phyloP scores from a whole-genome alignment of 1,140 invertebrate species.

The Drosophila repletoides region DNA sequence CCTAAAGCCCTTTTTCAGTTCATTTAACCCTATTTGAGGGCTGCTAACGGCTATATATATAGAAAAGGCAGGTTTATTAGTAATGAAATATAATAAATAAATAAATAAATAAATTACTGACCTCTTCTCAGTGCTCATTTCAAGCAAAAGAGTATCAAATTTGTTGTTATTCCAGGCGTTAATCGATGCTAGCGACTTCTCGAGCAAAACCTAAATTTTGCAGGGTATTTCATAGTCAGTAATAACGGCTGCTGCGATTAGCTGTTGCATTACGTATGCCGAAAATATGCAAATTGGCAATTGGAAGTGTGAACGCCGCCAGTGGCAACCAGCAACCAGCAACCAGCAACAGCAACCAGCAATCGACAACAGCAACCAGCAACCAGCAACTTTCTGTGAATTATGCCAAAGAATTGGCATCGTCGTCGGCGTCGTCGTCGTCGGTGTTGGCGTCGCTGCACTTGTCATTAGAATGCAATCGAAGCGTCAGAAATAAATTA shows the following conservation, averaged over 20 bases:
- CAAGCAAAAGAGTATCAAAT: too few species aligned
- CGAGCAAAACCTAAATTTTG: too few species aligned
- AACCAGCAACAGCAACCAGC: constrained; percentile 1
- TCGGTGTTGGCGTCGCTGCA: constrained; percentile 43
- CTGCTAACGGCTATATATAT: too few species aligned
- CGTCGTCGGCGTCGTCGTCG: neutral
- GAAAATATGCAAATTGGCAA: constrained; percentile 78
- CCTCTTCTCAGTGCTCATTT: too few species aligned
- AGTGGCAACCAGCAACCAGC: constrained; percentile 47
- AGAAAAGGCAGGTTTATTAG: neutral
- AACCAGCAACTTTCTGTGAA: constrained; percentile 32
- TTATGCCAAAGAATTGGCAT: constrained; percentile 33
- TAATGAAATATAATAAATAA: too few species aligned
- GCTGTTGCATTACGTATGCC: constrained; percentile 70
- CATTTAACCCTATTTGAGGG: too few species aligned
- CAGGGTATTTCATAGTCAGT: constrained; percentile 4
- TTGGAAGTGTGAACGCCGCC: constrained; percentile 77
- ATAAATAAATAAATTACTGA: too few species aligned
- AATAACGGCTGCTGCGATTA: neutral
- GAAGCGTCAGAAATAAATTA: constrained; percentile 78
- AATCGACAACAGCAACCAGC: constrained; percentile 11
- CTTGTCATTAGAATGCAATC: constrained; percentile 79
- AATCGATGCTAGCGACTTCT: too few species aligned
- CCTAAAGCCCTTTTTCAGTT: too few species aligned
- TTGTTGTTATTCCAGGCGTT: too few species aligned